Conservation (phyloP, 2,113 vertebrate genomes). For the Corvus moneduloides region DNA sequence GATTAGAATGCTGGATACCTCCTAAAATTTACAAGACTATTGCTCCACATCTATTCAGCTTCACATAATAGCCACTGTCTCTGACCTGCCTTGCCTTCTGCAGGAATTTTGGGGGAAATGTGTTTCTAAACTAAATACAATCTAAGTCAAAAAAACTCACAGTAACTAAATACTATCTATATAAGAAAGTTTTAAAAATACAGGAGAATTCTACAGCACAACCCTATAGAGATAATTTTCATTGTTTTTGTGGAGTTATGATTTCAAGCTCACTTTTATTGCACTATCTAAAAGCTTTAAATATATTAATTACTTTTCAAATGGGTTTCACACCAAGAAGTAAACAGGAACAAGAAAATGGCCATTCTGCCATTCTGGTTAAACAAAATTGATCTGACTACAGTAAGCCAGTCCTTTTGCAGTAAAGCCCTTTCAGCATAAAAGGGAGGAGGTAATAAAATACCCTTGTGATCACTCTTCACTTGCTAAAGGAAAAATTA, state of each 20-base stretch:
- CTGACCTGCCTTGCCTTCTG: background rate
- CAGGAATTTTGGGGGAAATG: background rate
- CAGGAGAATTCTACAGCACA: background rate
- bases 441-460: background rate
- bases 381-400: background rate
- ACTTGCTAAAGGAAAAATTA: background rate
- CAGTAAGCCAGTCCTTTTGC: background rate
- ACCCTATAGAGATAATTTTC: rapidly evolving
- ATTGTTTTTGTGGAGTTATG: background rate
- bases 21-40: background rate
- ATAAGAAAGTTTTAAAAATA: background rate
- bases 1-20: background rate
- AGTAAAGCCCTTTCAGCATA: background rate
- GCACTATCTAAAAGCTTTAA: background rate
- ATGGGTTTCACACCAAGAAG: background rate
- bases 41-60: background rate
- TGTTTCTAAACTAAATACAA: background rate
- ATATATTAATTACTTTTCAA: background rate
- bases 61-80: background rate
- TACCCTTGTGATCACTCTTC: background rate
- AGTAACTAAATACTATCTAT: background rate
- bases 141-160: background rate
- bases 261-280: background rate
- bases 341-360: background rate
- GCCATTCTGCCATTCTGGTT: background rate